phyloP scores from a whole-genome alignment of 2,888 invertebrate genomes.

The Cybosia mesomella region DNA sequence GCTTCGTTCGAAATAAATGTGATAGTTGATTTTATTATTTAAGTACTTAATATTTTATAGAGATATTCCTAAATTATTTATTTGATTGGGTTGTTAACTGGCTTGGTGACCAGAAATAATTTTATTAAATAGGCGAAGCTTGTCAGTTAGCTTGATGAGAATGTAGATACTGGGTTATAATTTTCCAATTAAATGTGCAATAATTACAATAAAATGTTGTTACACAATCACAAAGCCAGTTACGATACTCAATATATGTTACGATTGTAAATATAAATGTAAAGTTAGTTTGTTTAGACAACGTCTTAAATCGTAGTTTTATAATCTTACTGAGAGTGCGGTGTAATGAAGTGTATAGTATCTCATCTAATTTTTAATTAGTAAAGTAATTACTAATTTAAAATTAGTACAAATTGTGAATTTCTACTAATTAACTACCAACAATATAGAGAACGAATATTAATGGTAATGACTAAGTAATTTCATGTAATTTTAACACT shows the following conservation, averaged over 20 bases:
- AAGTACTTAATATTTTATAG: conserved; percentile 85
- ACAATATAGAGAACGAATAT: conserved; percentile 52
- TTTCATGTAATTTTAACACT: conserved; percentile 51
- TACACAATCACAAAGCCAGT: conserved; percentile 59
- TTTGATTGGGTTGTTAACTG: conserved; percentile 65
- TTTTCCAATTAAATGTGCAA: conserved; percentile 52
- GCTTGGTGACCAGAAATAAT: conserved; percentile 41
- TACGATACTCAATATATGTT: conserved; percentile 52
- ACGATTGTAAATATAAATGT: conserved; percentile 69
- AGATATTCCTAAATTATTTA: conserved; percentile 85
- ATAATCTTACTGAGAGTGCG: conserved; percentile 51
- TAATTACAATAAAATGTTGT: conserved; percentile 47
- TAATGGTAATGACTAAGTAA: conserved; percentile 56
- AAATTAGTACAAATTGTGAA: conserved; percentile 56
- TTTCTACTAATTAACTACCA: conserved; percentile 51
- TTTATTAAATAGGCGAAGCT: conserved; percentile 32
- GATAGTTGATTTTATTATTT: conserved; percentile 85
- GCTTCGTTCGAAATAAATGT: conserved; percentile 85
- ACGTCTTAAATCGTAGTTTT: conserved; percentile 61
- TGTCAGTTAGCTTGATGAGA: conserved; percentile 30
- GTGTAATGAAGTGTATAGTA: conserved; percentile 42
- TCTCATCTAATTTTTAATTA: conserved; percentile 62
- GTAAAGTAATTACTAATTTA: conserved; percentile 62
- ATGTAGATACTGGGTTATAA: conserved; percentile 38
- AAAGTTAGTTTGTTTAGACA: conserved; percentile 64